phyloP scores from a whole-genome alignment of 2,113 vertebrate genomes.

The Acanthisitta chloris region DNA sequence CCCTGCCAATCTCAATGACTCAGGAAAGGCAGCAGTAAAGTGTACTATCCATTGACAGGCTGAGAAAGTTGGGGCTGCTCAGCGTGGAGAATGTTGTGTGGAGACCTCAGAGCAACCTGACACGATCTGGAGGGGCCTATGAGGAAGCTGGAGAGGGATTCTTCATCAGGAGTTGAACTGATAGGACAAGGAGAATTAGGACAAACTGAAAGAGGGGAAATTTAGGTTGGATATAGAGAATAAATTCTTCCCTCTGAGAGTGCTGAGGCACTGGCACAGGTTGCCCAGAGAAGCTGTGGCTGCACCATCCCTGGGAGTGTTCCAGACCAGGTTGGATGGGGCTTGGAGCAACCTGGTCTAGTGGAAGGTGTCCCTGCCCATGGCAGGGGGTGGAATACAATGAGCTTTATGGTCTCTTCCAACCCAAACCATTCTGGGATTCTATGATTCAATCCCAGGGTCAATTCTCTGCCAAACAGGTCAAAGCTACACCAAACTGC shows the following conservation, averaged over 20 bases:
- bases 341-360: background rate
- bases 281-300: background rate
- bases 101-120: background rate
- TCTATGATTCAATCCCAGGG: background rate
- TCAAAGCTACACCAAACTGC: background rate
- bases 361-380: background rate
- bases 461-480: background rate
- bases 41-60: background rate
- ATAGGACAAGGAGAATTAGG: background rate
- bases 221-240: rapidly evolving
- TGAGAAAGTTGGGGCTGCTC: background rate
- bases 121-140: background rate
- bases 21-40: background rate
- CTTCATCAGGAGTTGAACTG: background rate
- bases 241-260: background rate
- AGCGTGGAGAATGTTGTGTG: too few relatives aligned
- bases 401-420: background rate
- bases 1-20: rapidly evolving
- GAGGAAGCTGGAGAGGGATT: background rate
- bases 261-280: background rate
- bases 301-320: background rate
- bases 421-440: background rate
- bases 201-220: background rate
- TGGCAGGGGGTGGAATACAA: background rate
- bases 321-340: rapidly evolving